Evolutionary conservation across 2,797 vertebrate species (phyloP).

Genomic region (Phylloscopus collybita): DNA sequence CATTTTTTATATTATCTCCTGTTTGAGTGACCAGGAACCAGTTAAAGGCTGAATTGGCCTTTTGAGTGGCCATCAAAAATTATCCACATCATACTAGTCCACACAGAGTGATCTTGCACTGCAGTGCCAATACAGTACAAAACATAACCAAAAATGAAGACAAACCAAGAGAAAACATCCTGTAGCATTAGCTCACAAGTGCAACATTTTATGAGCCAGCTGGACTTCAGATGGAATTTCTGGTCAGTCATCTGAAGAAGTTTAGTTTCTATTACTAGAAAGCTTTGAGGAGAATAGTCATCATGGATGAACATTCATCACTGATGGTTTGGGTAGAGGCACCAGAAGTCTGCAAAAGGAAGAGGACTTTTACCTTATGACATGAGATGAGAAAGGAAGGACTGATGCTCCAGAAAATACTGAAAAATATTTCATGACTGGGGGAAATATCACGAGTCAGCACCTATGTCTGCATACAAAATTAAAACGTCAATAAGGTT

Average conservation of each 20-base stretch:
- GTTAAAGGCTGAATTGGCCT: background rate
- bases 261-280: background rate
- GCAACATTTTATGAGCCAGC: background rate
- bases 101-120: rapidly evolving
- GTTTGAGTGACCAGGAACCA: background rate
- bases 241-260: background rate
- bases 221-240: background rate
- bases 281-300: background rate
- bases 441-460: background rate
- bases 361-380: background rate
- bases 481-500: background rate
- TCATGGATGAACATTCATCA: background rate
- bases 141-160: background rate
- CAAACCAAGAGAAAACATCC: background rate
- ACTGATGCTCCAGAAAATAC: background rate
- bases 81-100: rapidly evolving
- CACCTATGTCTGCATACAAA: background rate
- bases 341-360: background rate
- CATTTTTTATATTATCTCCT: background rate
- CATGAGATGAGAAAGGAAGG: background rate
- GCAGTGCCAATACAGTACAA: background rate
- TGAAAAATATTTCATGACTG: background rate
- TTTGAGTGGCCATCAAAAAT: background rate
- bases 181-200: background rate
- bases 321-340: background rate